These are phyloP conservation scores for Mormyrus iriodes DNA, from an alignment of 2,113 vertebrate genomes.

Conservation along the genomic window DNA sequence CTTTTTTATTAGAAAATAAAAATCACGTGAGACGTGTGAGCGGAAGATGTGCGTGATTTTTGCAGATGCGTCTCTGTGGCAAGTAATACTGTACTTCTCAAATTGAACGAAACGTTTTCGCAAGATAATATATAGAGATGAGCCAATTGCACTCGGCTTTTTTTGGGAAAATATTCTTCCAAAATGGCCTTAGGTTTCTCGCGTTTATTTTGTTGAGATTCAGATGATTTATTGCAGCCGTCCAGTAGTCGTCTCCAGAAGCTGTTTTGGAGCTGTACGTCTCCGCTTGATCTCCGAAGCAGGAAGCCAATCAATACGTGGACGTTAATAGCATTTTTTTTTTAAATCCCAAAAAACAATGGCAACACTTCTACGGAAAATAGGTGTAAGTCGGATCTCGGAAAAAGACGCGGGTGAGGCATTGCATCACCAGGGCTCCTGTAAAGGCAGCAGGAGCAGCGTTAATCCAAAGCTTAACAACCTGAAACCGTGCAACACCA, in stretches of 20 bases:
- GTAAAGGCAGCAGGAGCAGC: slow-evolving; percentile 73
- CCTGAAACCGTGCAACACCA: slow-evolving; percentile 73
- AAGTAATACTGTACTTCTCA: neutral
- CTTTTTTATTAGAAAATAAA: neutral
- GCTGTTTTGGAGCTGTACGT: neutral
- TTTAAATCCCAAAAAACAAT: slow-evolving; percentile 52
- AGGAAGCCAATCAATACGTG: neutral
- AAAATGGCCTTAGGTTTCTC: neutral
- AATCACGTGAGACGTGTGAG: neutral
- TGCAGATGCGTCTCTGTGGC: neutral
- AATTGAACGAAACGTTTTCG: neutral
- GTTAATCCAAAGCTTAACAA: slow-evolving; percentile 70
- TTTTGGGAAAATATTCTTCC: neutral
- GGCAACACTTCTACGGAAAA: slow-evolving; percentile 94
- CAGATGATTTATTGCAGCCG: neutral
- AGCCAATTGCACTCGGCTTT: neutral
- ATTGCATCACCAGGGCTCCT: slow-evolving; percentile 78
- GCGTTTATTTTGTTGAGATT: neutral
- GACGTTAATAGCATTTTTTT: neutral
- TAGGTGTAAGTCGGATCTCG: slow-evolving; percentile 91
- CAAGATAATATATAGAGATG: neutral
- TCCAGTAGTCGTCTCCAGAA: neutral
- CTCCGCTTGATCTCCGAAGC: neutral
- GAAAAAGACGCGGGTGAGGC: slow-evolving; percentile 89
- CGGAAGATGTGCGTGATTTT: neutral